Evolutionary conservation across 2,797 vertebrate genomes (phyloP), one percentile per base, ranked within the genome.

Genomic region (Octomys mimax): DNA sequence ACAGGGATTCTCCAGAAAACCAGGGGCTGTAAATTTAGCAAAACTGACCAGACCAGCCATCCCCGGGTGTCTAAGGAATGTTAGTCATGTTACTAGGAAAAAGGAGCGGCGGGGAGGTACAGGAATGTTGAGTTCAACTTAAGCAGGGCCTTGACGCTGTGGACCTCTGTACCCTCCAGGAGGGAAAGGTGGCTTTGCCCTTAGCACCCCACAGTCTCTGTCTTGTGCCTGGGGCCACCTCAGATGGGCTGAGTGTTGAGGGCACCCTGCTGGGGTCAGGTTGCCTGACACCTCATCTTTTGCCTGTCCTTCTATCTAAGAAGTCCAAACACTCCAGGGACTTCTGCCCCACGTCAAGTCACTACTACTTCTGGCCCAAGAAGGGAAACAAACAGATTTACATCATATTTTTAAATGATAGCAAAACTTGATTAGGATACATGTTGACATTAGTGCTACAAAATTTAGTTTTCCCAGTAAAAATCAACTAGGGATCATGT

Each of bases 141-240:
- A 26, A 24, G 86, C 33, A 6, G 73, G 46, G 54, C 64, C 49
- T 52, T 13, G 28, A 54, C 0, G 0, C 6, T 57, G 49, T 11
- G 77, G 59, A 39, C n/a, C 8, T 26, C 70, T 9, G 46, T 2
- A 62, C 49, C 54, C 42, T 71, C 36, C 46, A 3, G 5, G 26
- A 31, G 79, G 16, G n/a, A 19, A 2, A 0, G 4, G 6, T 14
- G 6, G 36, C 9, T 3, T 1, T 1, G 5, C 14, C 1, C 28
- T 2, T 0, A 2, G 62, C 8, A 19, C 2, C 7, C 33, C 2
- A 64, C 52, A 19, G 79, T 22, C 64, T 36, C 31, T 0, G 6
- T 39, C 2, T 0, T 0, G 0, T 0, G 85, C 5, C 57, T 33
- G 7, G 1, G 81, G 28, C 42, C 4, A 19, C 12, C 62, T 18